Evolutionary conservation across 2,888 invertebrate species (phyloP).

Genomic region (Euclidia mi): DNA sequence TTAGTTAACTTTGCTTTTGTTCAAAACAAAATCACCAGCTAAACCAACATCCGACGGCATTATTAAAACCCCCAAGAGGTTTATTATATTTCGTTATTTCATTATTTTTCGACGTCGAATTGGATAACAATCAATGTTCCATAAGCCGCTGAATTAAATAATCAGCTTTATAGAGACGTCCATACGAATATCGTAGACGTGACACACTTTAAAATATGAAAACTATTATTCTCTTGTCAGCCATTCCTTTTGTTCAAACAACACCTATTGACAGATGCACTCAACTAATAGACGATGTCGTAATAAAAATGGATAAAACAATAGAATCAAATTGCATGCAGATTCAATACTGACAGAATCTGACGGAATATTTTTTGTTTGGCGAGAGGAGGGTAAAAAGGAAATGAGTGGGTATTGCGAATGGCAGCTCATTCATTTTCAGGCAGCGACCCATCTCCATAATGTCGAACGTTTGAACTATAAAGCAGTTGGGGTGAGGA

Average conservation of each 20-base stretch:
- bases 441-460: constrained; percentile 21
- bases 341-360: constrained; percentile 9
- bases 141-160: no score
- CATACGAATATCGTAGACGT: no score
- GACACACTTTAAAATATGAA: not conserved
- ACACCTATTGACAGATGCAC: constrained; percentile 9
- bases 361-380: constrained; percentile 26
- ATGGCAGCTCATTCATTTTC: constrained; percentile 44
- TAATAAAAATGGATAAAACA: constrained; percentile 19
- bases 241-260: not conserved
- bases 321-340: constrained; percentile 17
- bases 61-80: no score
- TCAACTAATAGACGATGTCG: constrained; percentile 3
- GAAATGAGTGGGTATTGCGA: constrained; percentile 26
- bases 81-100: no score
- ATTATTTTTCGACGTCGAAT: no score
- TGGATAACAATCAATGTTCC: no score
- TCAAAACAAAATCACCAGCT: no score
- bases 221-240: not conserved
- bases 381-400: constrained; percentile 8
- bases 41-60: no score
- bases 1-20: no score
- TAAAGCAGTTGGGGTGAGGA: constrained; percentile 8
- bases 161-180: no score
- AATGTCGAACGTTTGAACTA: constrained; percentile 14